Percentiles rank a stretch among this genome's conserved stretches.
phyloP scores from a whole-genome alignment of 2,888 invertebrate species.

The Elegia similella region DNA sequence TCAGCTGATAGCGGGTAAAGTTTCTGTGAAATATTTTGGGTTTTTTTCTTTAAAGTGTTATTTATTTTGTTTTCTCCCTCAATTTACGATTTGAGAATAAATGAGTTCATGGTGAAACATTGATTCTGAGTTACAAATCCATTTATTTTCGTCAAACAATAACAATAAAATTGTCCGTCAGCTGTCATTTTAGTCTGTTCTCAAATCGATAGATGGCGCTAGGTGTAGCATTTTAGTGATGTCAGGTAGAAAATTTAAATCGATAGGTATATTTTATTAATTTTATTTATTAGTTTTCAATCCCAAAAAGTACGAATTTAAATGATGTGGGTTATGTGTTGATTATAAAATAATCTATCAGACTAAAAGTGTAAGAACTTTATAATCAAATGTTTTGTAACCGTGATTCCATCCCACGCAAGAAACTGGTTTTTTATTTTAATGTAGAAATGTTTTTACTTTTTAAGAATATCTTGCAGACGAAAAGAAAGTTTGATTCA shows the following conservation, averaged over 20 bases:
- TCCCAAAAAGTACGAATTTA: too few relatives aligned
- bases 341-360: too few relatives aligned
- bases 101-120: background rate
- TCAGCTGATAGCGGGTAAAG: conserved; percentile 58
- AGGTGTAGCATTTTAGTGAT: conserved; percentile 18
- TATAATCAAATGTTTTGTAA: too few relatives aligned
- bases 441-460: too few relatives aligned
- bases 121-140: background rate
- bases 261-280: background rate
- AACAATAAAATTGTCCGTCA: conserved; percentile 26
- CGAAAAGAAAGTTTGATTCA: too few relatives aligned
- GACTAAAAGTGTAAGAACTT: too few relatives aligned
- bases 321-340: too few relatives aligned
- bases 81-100: background rate
- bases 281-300: background rate
- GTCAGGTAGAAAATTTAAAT: background rate
- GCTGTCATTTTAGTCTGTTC: conserved; percentile 39
- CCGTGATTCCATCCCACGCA: too few relatives aligned
- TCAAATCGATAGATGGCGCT: conserved; percentile 53
- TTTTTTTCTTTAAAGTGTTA: background rate
- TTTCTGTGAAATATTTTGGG: conserved; percentile 46
- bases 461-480: too few relatives aligned
- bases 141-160: conserved; percentile 13
- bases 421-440: too few relatives aligned
- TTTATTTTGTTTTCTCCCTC: background rate